Conservation (phyloP, 2,888 invertebrate species). For the Ariolimax columbianus region DNA sequence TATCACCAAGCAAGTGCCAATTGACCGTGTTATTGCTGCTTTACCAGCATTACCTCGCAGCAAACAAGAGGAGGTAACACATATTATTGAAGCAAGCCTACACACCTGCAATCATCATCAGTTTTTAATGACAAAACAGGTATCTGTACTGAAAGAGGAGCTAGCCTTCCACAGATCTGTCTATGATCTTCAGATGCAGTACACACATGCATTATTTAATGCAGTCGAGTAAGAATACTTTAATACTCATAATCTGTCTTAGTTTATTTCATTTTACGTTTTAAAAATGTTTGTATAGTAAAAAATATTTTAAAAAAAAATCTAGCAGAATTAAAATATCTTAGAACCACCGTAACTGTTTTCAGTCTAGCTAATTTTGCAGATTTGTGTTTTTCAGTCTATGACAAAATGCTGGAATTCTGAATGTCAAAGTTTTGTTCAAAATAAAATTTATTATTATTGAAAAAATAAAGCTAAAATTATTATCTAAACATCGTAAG, state of each 20-base stretch:
- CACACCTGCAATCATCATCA: slow-evolving; percentile 67
- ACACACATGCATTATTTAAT: slow-evolving; percentile 66
- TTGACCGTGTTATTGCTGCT: slow-evolving; percentile 64
- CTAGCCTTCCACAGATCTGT: slow-evolving; percentile 71
- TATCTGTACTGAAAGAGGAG: slow-evolving; percentile 65
- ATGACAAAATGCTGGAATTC: too few relatives aligned
- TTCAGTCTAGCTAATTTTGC: too few relatives aligned
- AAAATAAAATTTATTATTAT: too few relatives aligned
- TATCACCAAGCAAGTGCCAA: slow-evolving; percentile 65
- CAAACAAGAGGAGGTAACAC: slow-evolving; percentile 61
- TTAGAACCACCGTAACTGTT: too few relatives aligned
- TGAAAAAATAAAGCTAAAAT: too few relatives aligned
- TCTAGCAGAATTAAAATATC: too few relatives aligned
- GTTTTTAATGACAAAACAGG: slow-evolving; percentile 66
- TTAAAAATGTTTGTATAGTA: too few relatives aligned
- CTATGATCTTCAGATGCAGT: slow-evolving; percentile 69
- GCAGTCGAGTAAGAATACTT: slow-evolving; percentile 64
- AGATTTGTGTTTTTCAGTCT: too few relatives aligned
- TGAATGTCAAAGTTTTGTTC: too few relatives aligned
- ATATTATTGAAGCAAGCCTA: slow-evolving; percentile 63
- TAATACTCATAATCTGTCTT: neutral
- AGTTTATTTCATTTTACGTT: too few relatives aligned
- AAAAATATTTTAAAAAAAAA: too few relatives aligned
- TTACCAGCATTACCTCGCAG: slow-evolving; percentile 66
- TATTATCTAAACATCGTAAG: too few relatives aligned